Conservation (phyloP, 2,113 vertebrate genomes). For the Psittacara wagleri region DNA sequence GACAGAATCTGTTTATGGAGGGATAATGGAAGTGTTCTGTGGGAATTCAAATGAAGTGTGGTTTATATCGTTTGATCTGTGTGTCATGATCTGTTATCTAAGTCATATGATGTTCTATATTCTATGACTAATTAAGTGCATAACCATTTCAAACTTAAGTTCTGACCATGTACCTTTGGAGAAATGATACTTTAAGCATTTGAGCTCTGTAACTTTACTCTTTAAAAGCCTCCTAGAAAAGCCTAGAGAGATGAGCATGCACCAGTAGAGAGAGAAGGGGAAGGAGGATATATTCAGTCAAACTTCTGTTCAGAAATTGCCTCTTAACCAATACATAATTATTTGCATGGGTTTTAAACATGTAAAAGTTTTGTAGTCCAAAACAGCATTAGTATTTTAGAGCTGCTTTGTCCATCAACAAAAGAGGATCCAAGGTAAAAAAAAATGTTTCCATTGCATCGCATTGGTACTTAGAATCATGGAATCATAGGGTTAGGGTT, state of each 20-base stretch:
- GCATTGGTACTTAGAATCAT: not conserved
- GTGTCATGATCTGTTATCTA: not conserved
- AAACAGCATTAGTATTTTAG: not conserved
- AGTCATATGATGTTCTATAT: not conserved
- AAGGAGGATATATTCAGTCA: not conserved
- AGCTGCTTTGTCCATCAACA: not conserved
- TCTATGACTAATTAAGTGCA: not conserved
- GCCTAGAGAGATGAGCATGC: not conserved
- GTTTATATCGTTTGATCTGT: rapidly evolving
- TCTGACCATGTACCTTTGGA: not conserved
- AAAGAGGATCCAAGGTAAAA: not conserved
- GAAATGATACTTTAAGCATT: not conserved
- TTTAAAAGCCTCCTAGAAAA: not conserved
- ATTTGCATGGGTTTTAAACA: not conserved
- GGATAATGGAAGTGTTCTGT: not conserved
- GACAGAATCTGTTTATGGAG: not conserved
- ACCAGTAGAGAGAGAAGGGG: not conserved
- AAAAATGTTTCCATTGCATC: not conserved
- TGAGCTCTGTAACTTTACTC: not conserved
- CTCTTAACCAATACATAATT: not conserved
- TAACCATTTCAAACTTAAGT: not conserved
- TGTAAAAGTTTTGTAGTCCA: not conserved
- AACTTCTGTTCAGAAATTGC: not conserved
- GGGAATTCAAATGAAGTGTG: not conserved
- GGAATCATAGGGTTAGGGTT: no score